phyloP scores from a whole-genome alignment of 2,797 vertebrate genomes.

The Erithacus rubecula region DNA sequence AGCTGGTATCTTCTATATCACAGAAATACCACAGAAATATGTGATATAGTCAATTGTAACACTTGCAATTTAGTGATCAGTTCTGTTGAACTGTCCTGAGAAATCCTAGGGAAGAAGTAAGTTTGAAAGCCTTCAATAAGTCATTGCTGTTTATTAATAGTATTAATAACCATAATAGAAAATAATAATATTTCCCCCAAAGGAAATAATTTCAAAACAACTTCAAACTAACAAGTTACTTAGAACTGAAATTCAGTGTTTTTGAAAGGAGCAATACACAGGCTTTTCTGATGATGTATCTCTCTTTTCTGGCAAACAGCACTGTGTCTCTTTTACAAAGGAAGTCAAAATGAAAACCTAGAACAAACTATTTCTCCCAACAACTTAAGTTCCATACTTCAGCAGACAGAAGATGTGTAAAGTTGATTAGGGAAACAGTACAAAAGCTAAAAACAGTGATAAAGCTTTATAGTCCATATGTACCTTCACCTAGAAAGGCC shows the following conservation, averaged over 20 bases:
- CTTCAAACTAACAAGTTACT: neutral
- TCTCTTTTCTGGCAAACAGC: neutral
- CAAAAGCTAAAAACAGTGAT: neutral
- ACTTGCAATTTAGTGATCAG: neutral
- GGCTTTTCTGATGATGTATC: neutral
- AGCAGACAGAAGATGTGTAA: neutral
- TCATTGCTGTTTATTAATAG: neutral
- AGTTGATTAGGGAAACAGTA: neutral
- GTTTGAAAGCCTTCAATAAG: neutral
- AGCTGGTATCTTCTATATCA: neutral
- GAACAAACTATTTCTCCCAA: neutral
- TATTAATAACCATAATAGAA: neutral
- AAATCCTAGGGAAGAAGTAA: neutral
- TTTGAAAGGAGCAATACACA: neutral
- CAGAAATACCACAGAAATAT: neutral
- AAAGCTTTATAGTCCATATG: neutral
- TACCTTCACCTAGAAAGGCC: neutral
- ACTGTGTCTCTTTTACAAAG: neutral
- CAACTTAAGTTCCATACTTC: neutral
- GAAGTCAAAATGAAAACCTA: neutral
- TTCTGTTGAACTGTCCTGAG: neutral
- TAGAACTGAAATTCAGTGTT: neutral
- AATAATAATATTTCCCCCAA: neutral
- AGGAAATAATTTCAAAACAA: neutral
- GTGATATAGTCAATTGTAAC: neutral